phyloP scores from a whole-genome alignment of 2,797 vertebrate genomes.

The Eupleurogrammus muticus region DNA sequence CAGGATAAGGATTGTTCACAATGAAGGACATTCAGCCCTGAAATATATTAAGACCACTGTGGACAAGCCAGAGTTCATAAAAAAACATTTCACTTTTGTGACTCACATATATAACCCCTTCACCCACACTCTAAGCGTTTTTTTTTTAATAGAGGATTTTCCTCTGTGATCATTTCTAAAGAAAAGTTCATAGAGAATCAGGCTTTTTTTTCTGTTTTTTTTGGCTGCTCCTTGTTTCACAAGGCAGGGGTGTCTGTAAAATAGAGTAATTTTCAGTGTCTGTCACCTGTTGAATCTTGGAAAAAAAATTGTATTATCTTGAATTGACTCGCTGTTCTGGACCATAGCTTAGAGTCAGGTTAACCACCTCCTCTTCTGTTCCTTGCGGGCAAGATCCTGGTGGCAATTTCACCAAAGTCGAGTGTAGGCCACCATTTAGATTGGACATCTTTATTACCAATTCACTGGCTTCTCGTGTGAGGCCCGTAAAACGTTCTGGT shows the following conservation, averaged over 20 bases:
- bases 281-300: not conserved
- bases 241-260: not conserved
- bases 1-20: not conserved
- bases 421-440: not conserved
- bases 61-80: too few relatives aligned
- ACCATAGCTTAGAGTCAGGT: not conserved
- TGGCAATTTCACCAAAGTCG: not conserved
- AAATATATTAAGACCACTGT: not conserved
- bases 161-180: not conserved
- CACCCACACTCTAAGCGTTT: too few relatives aligned
- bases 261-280: not conserved
- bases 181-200: not conserved
- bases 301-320: not conserved
- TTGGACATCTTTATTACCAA: not conserved
- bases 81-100: too few relatives aligned
- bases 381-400: not conserved
- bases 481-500: conserved; percentile 16
- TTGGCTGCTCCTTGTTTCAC: not conserved
- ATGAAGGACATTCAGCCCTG: not conserved
- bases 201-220: not conserved
- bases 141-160: too few relatives aligned
- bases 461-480: not conserved
- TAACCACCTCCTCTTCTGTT: not conserved
- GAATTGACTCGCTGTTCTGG: not conserved
- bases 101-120: too few relatives aligned